phyloP scores from a whole-genome alignment of 1,140 invertebrate genomes.

The Proales similis region DNA sequence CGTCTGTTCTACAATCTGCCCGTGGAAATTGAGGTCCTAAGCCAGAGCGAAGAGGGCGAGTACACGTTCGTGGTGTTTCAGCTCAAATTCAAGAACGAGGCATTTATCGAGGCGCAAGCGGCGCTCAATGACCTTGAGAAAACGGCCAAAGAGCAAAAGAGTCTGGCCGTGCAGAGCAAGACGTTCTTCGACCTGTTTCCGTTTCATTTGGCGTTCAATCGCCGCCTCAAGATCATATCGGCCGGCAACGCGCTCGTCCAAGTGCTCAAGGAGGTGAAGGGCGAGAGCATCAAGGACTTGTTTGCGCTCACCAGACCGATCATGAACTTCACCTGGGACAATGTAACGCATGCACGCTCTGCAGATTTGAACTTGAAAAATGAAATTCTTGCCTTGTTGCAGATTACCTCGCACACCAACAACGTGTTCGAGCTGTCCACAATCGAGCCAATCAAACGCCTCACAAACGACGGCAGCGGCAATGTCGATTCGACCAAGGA shows the following conservation, averaged over 20 bases:
- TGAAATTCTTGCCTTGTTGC: slow-evolving; percentile 39
- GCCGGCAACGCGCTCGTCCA: slow-evolving; percentile 82
- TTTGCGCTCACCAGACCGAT: slow-evolving; percentile 81
- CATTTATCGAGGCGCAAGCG: slow-evolving; percentile 50
- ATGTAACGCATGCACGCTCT: slow-evolving; percentile 63
- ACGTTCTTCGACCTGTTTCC: slow-evolving; percentile 92
- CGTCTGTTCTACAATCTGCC: slow-evolving; percentile 84
- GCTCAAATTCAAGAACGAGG: slow-evolving; percentile 84
- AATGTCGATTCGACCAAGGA: background rate
- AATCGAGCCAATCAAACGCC: slow-evolving; percentile 63
- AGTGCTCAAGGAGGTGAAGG: slow-evolving; percentile 73
- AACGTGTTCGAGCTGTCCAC: slow-evolving; percentile 91
- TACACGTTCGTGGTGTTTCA: slow-evolving; percentile 88
- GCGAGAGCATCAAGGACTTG: slow-evolving; percentile 68
- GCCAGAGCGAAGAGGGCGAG: slow-evolving; percentile 74
- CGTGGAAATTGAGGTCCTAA: slow-evolving; percentile 77
- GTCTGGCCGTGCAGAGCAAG: slow-evolving; percentile 57
- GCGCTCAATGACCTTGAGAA: slow-evolving; percentile 49
- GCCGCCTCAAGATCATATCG: slow-evolving; percentile 74
- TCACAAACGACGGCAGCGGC: slow-evolving; percentile 13
- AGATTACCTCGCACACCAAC: slow-evolving; percentile 87
- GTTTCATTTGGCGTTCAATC: slow-evolving; percentile 91
- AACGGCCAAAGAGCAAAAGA: slow-evolving; percentile 73
- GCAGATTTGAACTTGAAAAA: slow-evolving; percentile 14
- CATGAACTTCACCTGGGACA: slow-evolving; percentile 85